These are phyloP conservation scores for Aix galericulata DNA, from an alignment of 2,113 vertebrate genomes.

Conservation along the genomic window DNA sequence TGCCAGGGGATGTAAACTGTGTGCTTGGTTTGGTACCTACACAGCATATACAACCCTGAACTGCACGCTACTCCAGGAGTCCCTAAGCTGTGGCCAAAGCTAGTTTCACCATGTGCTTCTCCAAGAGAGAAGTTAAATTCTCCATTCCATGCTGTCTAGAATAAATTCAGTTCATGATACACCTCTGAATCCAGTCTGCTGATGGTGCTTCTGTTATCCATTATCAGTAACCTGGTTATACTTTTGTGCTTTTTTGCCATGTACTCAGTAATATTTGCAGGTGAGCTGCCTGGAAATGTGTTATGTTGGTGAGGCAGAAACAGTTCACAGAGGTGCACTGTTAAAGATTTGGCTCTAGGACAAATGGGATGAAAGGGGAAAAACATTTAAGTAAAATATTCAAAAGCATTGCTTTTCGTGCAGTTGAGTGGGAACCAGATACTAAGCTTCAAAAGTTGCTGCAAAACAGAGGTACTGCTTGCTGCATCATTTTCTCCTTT, in stretches of 20 bases:
- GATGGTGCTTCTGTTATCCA: neutral
- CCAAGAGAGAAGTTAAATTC: neutral
- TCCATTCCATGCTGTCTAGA: neutral
- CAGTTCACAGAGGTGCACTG: neutral
- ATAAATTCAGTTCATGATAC: neutral
- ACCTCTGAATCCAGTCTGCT: neutral
- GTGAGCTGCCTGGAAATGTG: neutral
- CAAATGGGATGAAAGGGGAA: neutral
- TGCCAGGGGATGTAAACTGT: neutral
- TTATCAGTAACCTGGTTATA: neutral
- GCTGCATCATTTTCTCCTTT: neutral
- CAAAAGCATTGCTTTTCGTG: neutral
- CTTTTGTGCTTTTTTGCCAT: neutral
- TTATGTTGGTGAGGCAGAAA: neutral
- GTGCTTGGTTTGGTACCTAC: neutral
- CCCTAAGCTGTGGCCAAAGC: neutral
- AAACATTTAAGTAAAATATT: neutral
- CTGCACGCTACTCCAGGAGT: neutral
- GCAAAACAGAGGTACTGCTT: neutral
- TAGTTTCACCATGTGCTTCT: neutral
- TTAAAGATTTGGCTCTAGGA: neutral
- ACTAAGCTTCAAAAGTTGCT: neutral
- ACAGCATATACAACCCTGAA: neutral
- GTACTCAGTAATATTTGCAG: neutral
- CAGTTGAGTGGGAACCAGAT: neutral